These are phyloP conservation scores for Lytechinus pictus DNA, from an alignment of 35 echinoderm and acorn worm genomes.

Conservation along the genomic window DNA sequence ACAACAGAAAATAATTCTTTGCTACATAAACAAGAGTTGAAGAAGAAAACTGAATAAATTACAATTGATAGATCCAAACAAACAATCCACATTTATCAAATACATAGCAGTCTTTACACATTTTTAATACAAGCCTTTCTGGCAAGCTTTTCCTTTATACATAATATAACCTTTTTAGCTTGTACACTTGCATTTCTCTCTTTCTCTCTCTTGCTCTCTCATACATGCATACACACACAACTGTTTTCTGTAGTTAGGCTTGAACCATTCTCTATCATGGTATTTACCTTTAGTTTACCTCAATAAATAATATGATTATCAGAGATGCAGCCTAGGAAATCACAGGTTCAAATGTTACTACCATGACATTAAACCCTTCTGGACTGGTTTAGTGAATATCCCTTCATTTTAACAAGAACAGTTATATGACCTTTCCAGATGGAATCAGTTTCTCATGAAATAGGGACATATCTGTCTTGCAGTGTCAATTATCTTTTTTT, in stretches of 20 bases:
- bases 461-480: not conserved
- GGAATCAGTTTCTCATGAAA: not conserved
- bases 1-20: not conserved
- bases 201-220: not conserved
- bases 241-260: not conserved
- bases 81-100: not conserved
- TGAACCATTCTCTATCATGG: not conserved
- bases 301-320: not conserved
- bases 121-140: not conserved
- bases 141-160: conserved; percentile 7
- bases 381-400: not conserved
- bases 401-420: not conserved
- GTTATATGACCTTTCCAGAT: too few relatives aligned
- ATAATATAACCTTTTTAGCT: not conserved
- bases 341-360: not conserved
- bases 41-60: not conserved
- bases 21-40: not conserved
- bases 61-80: not conserved
- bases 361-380: not conserved
- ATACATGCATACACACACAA: not conserved
- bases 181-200: not conserved
- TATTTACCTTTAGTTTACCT: not conserved
- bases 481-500: too few relatives aligned
- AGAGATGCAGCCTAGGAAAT: not conserved
- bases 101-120: not conserved